A percentile compares a stretch with the other conserved stretches of the same genome.
These are phyloP conservation scores for Adelognathus sp. DNA, from an alignment of 2,888 invertebrate genomes.

Conservation along the genomic window DNA sequence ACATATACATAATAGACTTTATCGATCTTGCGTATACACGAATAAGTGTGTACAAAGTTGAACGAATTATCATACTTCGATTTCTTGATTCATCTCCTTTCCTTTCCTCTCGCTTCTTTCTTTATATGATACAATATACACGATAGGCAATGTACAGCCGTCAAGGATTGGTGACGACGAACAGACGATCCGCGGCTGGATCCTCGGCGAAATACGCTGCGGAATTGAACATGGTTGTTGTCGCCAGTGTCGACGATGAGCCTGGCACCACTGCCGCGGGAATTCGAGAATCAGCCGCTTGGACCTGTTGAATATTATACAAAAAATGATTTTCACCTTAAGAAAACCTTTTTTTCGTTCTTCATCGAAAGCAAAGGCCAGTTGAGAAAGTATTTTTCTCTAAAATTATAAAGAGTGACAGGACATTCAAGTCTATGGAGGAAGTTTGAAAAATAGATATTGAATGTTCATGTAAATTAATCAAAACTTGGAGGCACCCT, in stretches of 20 bases:
- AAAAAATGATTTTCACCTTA: constrained; percentile 24
- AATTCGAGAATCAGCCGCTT: constrained; percentile 18
- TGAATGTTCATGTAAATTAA: no score
- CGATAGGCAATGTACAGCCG: constrained; percentile 76
- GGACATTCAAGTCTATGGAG: no score
- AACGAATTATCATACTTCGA: constrained; percentile 61
- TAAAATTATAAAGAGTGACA: no score
- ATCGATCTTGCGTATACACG: constrained; percentile 27
- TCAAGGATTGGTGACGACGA: constrained; percentile 79
- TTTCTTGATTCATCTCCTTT: constrained; percentile 12
- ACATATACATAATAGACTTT: constrained; percentile 48
- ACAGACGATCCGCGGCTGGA: constrained; percentile 78
- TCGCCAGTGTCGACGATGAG: constrained; percentile 56
- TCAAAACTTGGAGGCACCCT: no score
- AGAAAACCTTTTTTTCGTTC: background rate
- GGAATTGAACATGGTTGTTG: constrained; percentile 77
- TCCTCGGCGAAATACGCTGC: constrained; percentile 79
- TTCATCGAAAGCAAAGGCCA: background rate
- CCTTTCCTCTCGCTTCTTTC: no score
- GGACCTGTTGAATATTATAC: constrained; percentile 61
- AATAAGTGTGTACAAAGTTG: constrained; percentile 42
- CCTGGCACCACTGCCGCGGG: constrained; percentile 13
- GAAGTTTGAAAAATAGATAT: no score
- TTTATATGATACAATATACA: constrained; percentile 79
- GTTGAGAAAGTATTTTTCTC: no score